A percentile compares a stretch with the other conserved stretches of the same genome.
phyloP scores from a whole-genome alignment of 2,113 vertebrate genomes.

The Pachyramphus minor region DNA sequence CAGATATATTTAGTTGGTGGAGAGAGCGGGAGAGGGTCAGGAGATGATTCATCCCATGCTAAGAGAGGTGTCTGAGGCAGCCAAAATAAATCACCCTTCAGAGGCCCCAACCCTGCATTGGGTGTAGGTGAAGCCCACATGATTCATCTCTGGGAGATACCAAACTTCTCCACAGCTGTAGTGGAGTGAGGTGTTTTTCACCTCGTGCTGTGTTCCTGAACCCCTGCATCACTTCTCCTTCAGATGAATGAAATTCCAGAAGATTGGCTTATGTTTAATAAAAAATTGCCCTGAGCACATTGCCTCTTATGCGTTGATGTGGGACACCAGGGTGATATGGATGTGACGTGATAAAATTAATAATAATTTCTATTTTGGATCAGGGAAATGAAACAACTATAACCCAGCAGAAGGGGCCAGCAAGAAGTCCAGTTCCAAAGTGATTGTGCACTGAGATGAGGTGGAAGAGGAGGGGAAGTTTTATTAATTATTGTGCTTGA shows the following conservation, averaged over 20 bases:
- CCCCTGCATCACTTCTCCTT: background rate
- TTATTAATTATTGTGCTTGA: constrained; percentile 29
- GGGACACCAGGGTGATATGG: background rate
- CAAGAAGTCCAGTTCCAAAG: background rate
- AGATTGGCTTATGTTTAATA: background rate
- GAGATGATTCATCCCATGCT: background rate
- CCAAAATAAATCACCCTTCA: background rate
- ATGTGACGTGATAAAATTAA: background rate
- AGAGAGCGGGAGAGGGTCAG: background rate
- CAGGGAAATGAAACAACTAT: background rate
- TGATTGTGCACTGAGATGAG: background rate
- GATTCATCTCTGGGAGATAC: background rate
- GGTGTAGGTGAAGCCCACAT: background rate
- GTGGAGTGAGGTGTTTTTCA: background rate
- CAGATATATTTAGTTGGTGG: background rate
- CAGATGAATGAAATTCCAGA: background rate
- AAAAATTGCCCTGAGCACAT: background rate
- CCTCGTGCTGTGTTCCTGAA: background rate
- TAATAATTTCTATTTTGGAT: background rate
- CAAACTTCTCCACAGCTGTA: background rate
- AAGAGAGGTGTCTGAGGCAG: background rate
- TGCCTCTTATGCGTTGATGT: background rate
- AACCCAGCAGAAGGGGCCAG: background rate
- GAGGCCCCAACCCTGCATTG: background rate
- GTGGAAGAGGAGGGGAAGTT: background rate